Evolutionary conservation across 2,113 vertebrate species (phyloP), one percentile per base, ranked within the genome.

Genomic region (Dipodomys merriami): DNA sequence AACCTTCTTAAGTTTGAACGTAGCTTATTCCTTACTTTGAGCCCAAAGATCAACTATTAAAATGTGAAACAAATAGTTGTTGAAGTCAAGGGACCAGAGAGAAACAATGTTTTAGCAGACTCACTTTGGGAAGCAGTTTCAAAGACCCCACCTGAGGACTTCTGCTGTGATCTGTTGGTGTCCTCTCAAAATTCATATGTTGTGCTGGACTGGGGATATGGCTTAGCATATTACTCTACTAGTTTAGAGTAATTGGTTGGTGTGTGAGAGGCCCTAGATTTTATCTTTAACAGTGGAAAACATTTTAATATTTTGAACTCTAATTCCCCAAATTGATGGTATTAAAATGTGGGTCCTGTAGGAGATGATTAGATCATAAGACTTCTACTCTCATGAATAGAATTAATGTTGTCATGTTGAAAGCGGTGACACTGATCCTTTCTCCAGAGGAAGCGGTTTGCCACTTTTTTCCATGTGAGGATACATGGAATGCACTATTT

Each of bases 1-100:
- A 84, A 78, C 11, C 35, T 87, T 90, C 49, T 49, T 49, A 49
- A 49, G 39, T 69, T 86, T 90, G 72, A 91, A 81, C 25, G 6
- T 9, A 94, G 20, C 10, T 64, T 30, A 91, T 87, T 94, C 35
- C 93, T 86, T 22, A 49, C 22, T 74, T 33, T 93, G 57, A 94
- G 71, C 25, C 91, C n/a, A 86, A 85, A 85, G 29, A 73, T 71
- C 6, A 91, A 44, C 57, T 79, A 83, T 77, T 69, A 84, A 30
- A 81, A 30, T 65, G 64, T 78, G 46, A 7, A 35, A 83, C 49
- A 94, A 73, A 73, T 19, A 95, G 64, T 16, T 81, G 27, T 2
- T 67, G 33, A 84, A 91, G 13, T 7, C 53, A 87, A 89, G n/a
- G n/a, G 11, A 74, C 53, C 72, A 76, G 29, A 80, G 23, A 71